These are phyloP conservation scores for Varroa destructor DNA, from an alignment of 1,140 invertebrate genomes.

Conservation along the genomic window DNA sequence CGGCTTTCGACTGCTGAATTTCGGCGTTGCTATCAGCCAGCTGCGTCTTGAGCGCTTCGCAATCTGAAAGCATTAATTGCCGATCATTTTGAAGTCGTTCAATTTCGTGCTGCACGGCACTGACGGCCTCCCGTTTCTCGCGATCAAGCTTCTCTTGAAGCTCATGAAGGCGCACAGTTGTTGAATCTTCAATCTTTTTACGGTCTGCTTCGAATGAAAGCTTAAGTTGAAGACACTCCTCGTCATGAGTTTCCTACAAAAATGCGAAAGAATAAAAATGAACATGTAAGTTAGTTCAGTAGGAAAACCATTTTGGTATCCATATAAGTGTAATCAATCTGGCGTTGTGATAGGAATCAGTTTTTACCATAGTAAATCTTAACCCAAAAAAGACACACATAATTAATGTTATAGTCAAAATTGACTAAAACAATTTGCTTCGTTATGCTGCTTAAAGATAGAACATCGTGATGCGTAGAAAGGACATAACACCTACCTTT, in stretches of 20 bases:
- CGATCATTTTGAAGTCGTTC: conserved; percentile 6
- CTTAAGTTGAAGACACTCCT: background rate
- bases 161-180: background rate
- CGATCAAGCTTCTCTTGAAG: conserved; percentile 4
- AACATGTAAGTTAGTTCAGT: no score
- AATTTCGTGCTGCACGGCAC: background rate
- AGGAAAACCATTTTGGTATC: no score
- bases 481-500: no score
- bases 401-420: no score
- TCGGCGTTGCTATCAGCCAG: background rate
- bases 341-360: no score
- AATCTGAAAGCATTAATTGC: background rate
- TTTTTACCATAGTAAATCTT: no score
- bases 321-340: no score
- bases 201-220: background rate
- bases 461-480: no score
- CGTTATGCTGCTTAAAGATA: no score
- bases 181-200: background rate
- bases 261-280: no score
- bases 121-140: background rate
- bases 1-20: background rate
- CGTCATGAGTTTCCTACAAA: background rate
- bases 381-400: no score
- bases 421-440: no score
- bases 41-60: background rate